Conservation (phyloP, 1,140 invertebrate species). For the Scaptodrosophila lebanonensis region DNA sequence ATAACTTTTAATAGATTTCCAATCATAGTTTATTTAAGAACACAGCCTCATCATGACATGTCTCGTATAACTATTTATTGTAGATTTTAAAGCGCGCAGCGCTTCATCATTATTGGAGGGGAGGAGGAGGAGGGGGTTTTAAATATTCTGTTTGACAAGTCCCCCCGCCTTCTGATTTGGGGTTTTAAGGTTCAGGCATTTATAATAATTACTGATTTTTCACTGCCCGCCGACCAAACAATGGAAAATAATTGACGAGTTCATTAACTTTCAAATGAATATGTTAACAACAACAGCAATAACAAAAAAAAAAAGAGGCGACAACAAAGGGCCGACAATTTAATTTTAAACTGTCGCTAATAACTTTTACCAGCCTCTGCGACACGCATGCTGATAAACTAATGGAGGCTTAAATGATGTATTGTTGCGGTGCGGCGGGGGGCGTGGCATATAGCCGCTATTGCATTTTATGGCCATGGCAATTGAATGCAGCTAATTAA, state of each 20-base stretch:
- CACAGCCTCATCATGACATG: no score
- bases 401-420: slow-evolving; percentile 70
- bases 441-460: background rate
- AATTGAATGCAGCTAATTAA: slow-evolving; percentile 72
- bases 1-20: no score
- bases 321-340: slow-evolving; percentile 45
- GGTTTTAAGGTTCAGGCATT: slow-evolving; percentile 11
- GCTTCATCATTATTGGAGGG: no score
- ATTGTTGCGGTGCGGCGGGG: slow-evolving; percentile 43
- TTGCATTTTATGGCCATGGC: slow-evolving; percentile 7
- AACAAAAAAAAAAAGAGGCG: slow-evolving; percentile 6
- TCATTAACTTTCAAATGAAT: slow-evolving; percentile 70
- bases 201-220: slow-evolving; percentile 55
- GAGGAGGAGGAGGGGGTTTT: no score
- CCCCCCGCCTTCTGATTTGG: no score
- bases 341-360: slow-evolving; percentile 72
- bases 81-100: no score
- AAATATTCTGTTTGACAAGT: no score
- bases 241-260: slow-evolving; percentile 69
- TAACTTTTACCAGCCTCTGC: slow-evolving; percentile 61
- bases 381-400: slow-evolving; percentile 62
- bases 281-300: slow-evolving; percentile 46
- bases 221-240: slow-evolving; percentile 52
- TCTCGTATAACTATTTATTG: no score
- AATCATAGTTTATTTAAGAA: no score